Base-by-base conservation (phyloP, 2,797 vertebrate species). In the Muraenolepis orangiensis region DNA sequence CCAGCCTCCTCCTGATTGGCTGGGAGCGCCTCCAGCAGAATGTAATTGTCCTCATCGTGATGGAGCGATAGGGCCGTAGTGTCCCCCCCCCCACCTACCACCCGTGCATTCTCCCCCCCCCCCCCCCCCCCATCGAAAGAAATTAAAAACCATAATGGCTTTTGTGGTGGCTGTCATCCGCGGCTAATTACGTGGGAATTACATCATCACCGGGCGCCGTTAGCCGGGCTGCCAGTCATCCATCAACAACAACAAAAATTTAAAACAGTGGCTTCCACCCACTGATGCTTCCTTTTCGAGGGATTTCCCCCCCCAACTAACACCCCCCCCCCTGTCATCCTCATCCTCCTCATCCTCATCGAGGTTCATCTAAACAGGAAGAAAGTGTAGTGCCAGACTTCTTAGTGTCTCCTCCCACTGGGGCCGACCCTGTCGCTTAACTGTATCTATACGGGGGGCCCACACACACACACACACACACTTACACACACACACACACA, bases 101-200 rank as follows among this genome's bases (percentile, higher is more conserved):
- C n/a, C n/a, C 20, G 71, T 72, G 84, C 80, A 86, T 83, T 81
- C 81, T 82, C 79, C 76, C 76, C 66, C 85, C 77, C 2, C n/a
- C n/a, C n/a, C n/a, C n/a, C n/a, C n/a, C n/a, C n/a, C n/a, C n/a
- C n/a, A n/a, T n/a, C n/a, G 83, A 86, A 88, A 87, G 78, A 89
- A 86, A 91, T 91, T 87, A 88, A 85, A 87, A 72, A 77, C 74
- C 85, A 84, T 87, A 86, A 90, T 83, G 84, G 81, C 81, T 89
- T 90, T 89, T 86, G 81, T 87, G 85, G 85, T 87, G 87, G 77
- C 87, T 87, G 88, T 90, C 88, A 83, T 90, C 81, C 87, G 83
- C 79, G 79, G 82, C 77, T 91, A 92, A 93, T 93, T 93, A 88
- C 82, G 30, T 42, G 32, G 42, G 83, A 81, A 89, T 92, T 91